Conservation (phyloP, 2,797 vertebrate genomes). For the Phoxinus dragarum region DNA sequence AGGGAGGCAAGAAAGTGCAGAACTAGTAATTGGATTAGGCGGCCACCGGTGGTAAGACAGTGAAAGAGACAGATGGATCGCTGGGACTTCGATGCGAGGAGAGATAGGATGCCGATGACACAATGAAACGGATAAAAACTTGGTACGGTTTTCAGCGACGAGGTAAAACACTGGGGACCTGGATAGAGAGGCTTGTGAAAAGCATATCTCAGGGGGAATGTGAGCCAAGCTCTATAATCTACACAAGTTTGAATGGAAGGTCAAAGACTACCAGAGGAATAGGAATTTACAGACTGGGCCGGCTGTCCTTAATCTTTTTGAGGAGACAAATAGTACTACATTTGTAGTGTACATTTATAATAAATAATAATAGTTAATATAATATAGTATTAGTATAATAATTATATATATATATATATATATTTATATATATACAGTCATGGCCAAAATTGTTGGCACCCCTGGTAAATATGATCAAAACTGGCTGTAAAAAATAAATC, state of each 20-base stretch:
- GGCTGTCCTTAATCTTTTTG: conserved; percentile 4
- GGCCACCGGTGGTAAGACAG: conserved; percentile 43
- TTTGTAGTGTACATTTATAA: not conserved
- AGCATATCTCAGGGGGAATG: conserved; percentile 32
- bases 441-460: too few relatives aligned
- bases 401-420: too few relatives aligned
- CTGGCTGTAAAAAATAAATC: too few relatives aligned
- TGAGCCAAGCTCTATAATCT: conserved; percentile 38
- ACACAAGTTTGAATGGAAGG: conserved; percentile 55
- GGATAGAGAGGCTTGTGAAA: conserved; percentile 46
- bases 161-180: conserved; percentile 48
- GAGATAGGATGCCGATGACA: conserved; percentile 57
- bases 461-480: too few relatives aligned
- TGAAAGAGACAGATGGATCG: conserved; percentile 42
- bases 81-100: conserved; percentile 47
- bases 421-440: too few relatives aligned
- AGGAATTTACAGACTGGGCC: conserved; percentile 2
- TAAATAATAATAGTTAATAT: not conserved
- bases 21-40: conserved; percentile 55
- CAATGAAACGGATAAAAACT: conserved; percentile 62
- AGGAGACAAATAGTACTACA: not conserved
- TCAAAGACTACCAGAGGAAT: conserved; percentile 57
- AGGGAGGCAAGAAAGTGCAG: conserved; percentile 32
- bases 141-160: conserved; percentile 51
- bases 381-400: too few relatives aligned